Evolutionary conservation across 2,113 vertebrate genomes (phyloP), one percentile per base, ranked within the genome.

Genomic region (Calyptommatus sinebrachiatus): DNA sequence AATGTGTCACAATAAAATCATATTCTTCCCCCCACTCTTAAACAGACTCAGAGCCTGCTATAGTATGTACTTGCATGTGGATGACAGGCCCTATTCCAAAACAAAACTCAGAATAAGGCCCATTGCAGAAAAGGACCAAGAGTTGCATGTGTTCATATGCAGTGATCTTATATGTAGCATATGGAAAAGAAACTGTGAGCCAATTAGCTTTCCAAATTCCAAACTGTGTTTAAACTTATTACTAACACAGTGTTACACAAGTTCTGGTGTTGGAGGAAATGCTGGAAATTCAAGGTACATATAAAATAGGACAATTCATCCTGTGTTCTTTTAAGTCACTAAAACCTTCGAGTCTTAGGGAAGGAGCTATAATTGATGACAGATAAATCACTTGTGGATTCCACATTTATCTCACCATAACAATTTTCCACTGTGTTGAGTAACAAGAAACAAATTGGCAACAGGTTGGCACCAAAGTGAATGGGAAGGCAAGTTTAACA

Each of bases 261-360:
- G n/a, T n/a, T n/a, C n/a, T n/a, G n/a, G 35, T 79, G 61, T 24
- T 72, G 26, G 29, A 18, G 35, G 4, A 28, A 12, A n/a, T 24
- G 35, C 28, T 67, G 73, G 53, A 8, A n/a, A n/a, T n/a, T n/a
- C n/a, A n/a, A n/a, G n/a, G n/a, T n/a, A n/a, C n/a, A 61, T 82
- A 0, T 31, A 81, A 81, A 28, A 35, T 24, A 84, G 50, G 1
- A 72, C 10, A 67, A 12, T 77, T 67, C 21, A 41, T 85, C 72
- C 60, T 71, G 76, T 81, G 81, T 71, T 11, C 70, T 77, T 78
- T 81, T 53, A 82, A 85, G 78, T 29, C 50, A 35, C 35, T n/a
- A 41, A 69, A 62, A 74, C 41, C 3, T 5, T 65, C 7, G 1
- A 8, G 76, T 76, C 35, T 24, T 80, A 86, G 79, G 1, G 28